Percentiles rank a stretch among this genome's conserved stretches.
phyloP scores from a whole-genome alignment of 2,888 invertebrate species.

The Ceramica pisi region DNA sequence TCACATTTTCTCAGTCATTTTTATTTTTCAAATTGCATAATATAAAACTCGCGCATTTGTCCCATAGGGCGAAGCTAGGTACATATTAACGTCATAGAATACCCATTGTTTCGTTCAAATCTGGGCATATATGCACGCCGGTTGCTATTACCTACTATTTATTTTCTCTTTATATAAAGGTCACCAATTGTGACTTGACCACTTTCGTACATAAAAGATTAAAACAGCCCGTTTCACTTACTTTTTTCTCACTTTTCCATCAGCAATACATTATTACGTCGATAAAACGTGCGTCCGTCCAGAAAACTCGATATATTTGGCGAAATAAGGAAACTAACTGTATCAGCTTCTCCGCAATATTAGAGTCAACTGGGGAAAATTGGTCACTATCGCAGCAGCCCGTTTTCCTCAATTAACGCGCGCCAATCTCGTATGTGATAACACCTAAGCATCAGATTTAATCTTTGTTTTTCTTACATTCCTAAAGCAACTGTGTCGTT shows the following conservation, averaged over 20 bases:
- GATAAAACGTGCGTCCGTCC: slow-evolving; percentile 26
- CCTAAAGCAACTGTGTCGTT: slow-evolving; percentile 36
- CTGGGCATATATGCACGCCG: too few relatives aligned
- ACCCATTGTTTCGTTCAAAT: too few relatives aligned
- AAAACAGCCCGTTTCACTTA: background rate
- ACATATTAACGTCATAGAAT: too few relatives aligned
- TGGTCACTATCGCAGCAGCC: slow-evolving; percentile 41
- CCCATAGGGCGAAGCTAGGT: too few relatives aligned
- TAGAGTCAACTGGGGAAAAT: slow-evolving; percentile 55
- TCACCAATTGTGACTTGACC: too few relatives aligned
- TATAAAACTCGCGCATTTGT: too few relatives aligned
- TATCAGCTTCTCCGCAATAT: slow-evolving; percentile 37
- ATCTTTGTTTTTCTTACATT: slow-evolving; percentile 39
- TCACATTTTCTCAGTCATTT: too few relatives aligned
- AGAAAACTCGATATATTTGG: slow-evolving; percentile 45
- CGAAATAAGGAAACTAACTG: slow-evolving; percentile 23
- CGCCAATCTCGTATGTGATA: slow-evolving; percentile 58
- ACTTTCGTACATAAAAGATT: too few relatives aligned
- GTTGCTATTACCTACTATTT: too few relatives aligned
- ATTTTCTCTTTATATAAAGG: too few relatives aligned
- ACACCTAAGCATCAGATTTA: slow-evolving; percentile 35
- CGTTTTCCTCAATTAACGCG: slow-evolving; percentile 59
- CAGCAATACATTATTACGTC: slow-evolving; percentile 19
- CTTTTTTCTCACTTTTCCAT: background rate
- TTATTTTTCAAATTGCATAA: too few relatives aligned